phyloP scores from a whole-genome alignment of 2,797 vertebrate genomes.

The Coendou prehensilis region DNA sequence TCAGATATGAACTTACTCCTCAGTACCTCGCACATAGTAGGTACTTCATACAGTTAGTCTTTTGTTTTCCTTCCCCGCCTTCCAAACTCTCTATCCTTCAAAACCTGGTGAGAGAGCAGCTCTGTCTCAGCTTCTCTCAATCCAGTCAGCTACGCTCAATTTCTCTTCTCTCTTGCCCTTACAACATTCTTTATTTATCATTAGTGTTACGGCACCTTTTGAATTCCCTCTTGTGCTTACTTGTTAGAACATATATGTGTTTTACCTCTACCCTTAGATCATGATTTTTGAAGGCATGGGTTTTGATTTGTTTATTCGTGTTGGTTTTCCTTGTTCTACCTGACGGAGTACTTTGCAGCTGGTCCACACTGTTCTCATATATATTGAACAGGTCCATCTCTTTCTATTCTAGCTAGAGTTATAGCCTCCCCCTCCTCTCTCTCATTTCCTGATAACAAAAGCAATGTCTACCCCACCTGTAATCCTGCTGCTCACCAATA shows the following conservation, averaged over 20 bases:
- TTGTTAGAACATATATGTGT: background rate
- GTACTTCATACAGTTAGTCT: background rate
- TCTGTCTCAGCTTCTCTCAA: background rate
- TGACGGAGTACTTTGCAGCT: background rate
- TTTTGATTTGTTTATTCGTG: constrained; percentile 52
- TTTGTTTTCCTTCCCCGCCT: no score
- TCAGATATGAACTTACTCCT: background rate
- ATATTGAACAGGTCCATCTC: background rate
- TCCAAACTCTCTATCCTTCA: background rate
- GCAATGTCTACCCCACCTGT: background rate
- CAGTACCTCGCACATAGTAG: background rate
- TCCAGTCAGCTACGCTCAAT: background rate
- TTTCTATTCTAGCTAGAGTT: background rate
- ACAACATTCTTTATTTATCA: background rate
- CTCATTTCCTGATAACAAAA: background rate
- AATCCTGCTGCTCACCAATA: background rate
- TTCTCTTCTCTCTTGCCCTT: background rate
- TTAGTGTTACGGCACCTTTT: background rate
- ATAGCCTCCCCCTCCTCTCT: no score
- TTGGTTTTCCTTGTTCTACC: background rate
- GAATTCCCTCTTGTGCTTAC: background rate
- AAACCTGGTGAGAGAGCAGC: background rate
- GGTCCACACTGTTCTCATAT: background rate
- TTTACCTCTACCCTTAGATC: background rate
- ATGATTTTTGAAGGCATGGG: background rate